Conservation (phyloP, 2,888 invertebrate genomes). For the Ditylenchus weischeri region DNA sequence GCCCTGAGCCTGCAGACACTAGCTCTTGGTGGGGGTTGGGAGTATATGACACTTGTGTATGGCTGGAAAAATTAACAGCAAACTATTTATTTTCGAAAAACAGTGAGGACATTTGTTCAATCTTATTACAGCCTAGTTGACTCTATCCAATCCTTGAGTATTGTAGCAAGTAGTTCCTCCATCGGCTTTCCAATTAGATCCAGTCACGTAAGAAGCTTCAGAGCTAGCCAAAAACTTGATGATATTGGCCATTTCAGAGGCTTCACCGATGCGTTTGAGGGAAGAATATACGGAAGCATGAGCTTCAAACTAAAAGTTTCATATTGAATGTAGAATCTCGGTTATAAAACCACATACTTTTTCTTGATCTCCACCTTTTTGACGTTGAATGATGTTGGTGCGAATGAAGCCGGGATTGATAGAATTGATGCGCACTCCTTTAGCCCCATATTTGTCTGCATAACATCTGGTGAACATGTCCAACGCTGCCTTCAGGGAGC, state of each 20-base stretch:
- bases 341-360: too few species aligned
- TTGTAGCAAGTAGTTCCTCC: neutral
- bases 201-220: conserved; percentile 4
- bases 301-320: neutral
- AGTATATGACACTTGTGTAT: too few species aligned
- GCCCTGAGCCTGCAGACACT: too few species aligned
- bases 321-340: neutral
- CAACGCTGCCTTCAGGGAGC: neutral
- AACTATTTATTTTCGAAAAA: too few species aligned
- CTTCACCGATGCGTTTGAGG: neutral
- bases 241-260: neutral
- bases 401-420: conserved; percentile 4
- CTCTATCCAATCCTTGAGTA: too few species aligned
- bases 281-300: conserved; percentile 1
- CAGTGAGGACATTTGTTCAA: too few species aligned
- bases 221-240: conserved; percentile 8
- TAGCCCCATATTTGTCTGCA: conserved; percentile 6
- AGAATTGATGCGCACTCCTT: conserved; percentile 1
- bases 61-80: too few species aligned
- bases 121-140: too few species aligned
- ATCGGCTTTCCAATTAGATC: neutral
- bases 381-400: neutral
- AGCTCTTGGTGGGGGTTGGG: too few species aligned
- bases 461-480: conserved; percentile 1
- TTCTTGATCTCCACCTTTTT: too few species aligned